A percentile compares a stretch with the other conserved stretches of the same genome.
phyloP scores from a whole-genome alignment of 2,888 invertebrate species.

The Tortrix viridana region DNA sequence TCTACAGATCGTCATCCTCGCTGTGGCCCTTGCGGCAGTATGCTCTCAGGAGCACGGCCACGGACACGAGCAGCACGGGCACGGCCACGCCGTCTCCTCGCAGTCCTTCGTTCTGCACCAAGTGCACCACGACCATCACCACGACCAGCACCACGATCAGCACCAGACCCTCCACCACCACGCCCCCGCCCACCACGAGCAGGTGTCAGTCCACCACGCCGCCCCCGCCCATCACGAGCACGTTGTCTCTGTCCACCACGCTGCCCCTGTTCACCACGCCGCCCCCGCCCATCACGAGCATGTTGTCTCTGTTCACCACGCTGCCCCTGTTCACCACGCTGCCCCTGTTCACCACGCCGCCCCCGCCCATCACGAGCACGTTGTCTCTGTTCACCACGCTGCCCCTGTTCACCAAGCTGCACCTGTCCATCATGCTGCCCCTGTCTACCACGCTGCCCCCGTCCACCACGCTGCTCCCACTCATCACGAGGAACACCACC shows the following conservation, averaged over 20 bases:
- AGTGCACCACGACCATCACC: slow-evolving; percentile 35
- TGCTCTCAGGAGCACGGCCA: slow-evolving; percentile 50
- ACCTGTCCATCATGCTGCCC: slow-evolving; percentile 37
- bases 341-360: slow-evolving; percentile 24
- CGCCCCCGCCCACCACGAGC: slow-evolving; percentile 33
- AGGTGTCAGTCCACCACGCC: slow-evolving; percentile 43
- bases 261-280: slow-evolving; percentile 21
- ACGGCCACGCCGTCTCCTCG: slow-evolving; percentile 50
- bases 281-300: slow-evolving; percentile 26
- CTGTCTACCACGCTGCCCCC: slow-evolving; percentile 20
- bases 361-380: slow-evolving; percentile 40
- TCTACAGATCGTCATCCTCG: slow-evolving; percentile 41
- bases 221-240: slow-evolving; percentile 43
- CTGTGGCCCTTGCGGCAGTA: slow-evolving; percentile 43
- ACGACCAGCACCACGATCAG: slow-evolving; percentile 13
- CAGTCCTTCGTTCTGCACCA: slow-evolving; percentile 53
- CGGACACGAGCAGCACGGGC: slow-evolving; percentile 42
- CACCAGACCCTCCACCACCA: slow-evolving; percentile 30
- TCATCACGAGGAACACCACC: slow-evolving; percentile 18
- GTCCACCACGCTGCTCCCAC: slow-evolving; percentile 37
- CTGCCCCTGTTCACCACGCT: slow-evolving; percentile 38
- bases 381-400: slow-evolving; percentile 34
- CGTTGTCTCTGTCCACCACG: slow-evolving; percentile 10
- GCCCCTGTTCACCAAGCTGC: slow-evolving; percentile 24
- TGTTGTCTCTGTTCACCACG: slow-evolving; percentile 40